A percentile compares a stretch with the other conserved stretches of the same genome.
phyloP scores from a whole-genome alignment of 2,113 vertebrate genomes.

The Lucifuga dentata region DNA sequence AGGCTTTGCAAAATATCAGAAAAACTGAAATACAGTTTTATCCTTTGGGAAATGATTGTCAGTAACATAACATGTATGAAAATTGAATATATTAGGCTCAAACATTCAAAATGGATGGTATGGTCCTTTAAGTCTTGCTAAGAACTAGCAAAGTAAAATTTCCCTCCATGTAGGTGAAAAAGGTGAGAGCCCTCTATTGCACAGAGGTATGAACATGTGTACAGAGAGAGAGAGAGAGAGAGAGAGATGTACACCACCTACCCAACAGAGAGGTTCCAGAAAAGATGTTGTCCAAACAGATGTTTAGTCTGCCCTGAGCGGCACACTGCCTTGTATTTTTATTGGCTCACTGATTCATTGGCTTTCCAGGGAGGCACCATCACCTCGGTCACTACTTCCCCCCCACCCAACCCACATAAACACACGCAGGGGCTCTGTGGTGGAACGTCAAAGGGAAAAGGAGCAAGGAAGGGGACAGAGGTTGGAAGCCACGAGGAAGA shows the following conservation, averaged over 20 bases:
- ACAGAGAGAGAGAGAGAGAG: too few species aligned
- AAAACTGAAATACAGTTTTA: too few species aligned
- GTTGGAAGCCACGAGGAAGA: conserved; percentile 50
- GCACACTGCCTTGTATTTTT: conserved; percentile 70
- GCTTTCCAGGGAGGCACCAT: conserved; percentile 67
- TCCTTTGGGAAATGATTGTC: too few species aligned
- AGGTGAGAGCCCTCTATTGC: conserved; percentile 12
- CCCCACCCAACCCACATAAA: conserved; percentile 35
- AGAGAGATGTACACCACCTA: conserved; percentile 36
- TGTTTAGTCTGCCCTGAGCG: conserved; percentile 80
- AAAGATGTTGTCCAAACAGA: conserved; percentile 78
- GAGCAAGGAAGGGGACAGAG: conserved; percentile 48
- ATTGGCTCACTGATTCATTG: conserved; percentile 71
- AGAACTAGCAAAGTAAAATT: neutral
- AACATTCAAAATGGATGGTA: too few species aligned
- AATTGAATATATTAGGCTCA: too few species aligned
- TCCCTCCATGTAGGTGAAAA: conserved; percentile 14
- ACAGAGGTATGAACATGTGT: neutral
- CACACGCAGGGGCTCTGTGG: conserved; percentile 61
- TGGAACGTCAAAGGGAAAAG: conserved; percentile 52
- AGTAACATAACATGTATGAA: too few species aligned
- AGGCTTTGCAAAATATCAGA: too few species aligned
- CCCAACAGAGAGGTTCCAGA: conserved; percentile 43
- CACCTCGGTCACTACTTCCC: conserved; percentile 45
- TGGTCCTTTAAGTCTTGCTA: too few species aligned